Base-by-base conservation (phyloP, 2,797 vertebrate species). In the Enteromius unitaeniatus region DNA sequence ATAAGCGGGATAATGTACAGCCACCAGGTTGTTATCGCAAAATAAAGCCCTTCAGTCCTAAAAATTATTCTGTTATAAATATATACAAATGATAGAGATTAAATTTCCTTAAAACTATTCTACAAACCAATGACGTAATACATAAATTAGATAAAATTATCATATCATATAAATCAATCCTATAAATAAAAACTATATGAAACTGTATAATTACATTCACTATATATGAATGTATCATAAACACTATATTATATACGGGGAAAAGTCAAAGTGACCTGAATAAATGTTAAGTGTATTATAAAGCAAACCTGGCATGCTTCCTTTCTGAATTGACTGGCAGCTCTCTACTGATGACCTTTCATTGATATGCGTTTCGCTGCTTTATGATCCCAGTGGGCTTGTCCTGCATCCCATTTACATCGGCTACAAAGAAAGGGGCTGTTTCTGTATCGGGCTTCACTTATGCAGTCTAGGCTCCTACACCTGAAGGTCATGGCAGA, bases 341-440 rank as follows among this genome's bases (percentile, higher is more conserved):
- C 31, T 80, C 79, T 69, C 42, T 78, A n/a, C 69, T 60, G 76
- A 83, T 86, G 75, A 55, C 51, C 69, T 14, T 73, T 84, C 21
- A 64, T 49, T 76, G 74, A 60, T 64, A 72, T 31, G 70, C 7
- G 19, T 55, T 82, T 77, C 70, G 62, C 83, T 69, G 58, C 64
- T 77, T 31, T 17, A 21, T 70, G 28, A 77, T 86, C 85, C 76
- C 80, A 77, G 51, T 81, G 83, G 72, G 69, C 40, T 79, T 81
- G 72, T 70, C 67, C 65, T 72, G 53, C 37, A 84, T 51, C 47
- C 84, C 37, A 74, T 86, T 80, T 74, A 75, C 47, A 28, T 65
- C 26, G 64, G 47, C 84, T 70, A 81, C 84, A 75, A 81, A 86
- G 78, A 62, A 77, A 80, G 64, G 23, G 45, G 42, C 34, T 4